Conservation (phyloP, 2,888 invertebrate species). For the Idaea biselata region DNA sequence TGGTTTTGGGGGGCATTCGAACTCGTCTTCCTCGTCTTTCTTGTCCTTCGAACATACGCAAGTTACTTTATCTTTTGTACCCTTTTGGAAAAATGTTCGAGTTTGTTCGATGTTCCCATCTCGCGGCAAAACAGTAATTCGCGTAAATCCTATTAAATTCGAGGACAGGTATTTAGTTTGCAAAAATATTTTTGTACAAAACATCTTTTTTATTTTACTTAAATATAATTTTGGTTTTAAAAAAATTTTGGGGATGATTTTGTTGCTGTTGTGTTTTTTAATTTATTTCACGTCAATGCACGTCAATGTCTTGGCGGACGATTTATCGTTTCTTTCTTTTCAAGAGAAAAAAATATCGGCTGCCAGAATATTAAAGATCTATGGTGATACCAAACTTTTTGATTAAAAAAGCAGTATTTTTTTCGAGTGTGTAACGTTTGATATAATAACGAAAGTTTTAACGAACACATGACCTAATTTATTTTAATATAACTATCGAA, state of each 20-base stretch:
- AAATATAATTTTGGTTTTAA: conserved; percentile 27
- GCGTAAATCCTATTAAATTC: conserved; percentile 28
- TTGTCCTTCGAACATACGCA: conserved; percentile 29
- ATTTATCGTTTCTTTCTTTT: conserved; percentile 5
- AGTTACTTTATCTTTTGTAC: too few relatives aligned
- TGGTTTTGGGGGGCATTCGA: too few relatives aligned
- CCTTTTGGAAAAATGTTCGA: too few relatives aligned
- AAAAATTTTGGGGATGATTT: conserved; percentile 27
- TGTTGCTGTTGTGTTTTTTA: conserved; percentile 43
- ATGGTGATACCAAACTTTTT: conserved; percentile 2
- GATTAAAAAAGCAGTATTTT: too few relatives aligned
- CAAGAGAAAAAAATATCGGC: conserved; percentile 18
- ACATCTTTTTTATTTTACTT: conserved; percentile 25
- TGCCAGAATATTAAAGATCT: conserved; percentile 25
- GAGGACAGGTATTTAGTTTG: conserved; percentile 38
- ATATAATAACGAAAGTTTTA: too few relatives aligned
- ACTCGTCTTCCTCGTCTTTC: conserved; percentile 34
- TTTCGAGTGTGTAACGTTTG: too few relatives aligned
- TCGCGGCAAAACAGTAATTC: conserved; percentile 15
- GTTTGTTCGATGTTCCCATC: conserved; percentile 18
- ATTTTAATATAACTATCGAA: too few relatives aligned
- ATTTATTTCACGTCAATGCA: conserved; percentile 26
- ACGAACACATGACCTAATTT: too few relatives aligned
- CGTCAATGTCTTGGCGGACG: neutral
- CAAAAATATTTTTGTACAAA: conserved; percentile 28